Evolutionary conservation across 2,888 invertebrate genomes (phyloP), one percentile per base, ranked within the genome.

Genomic region (Pimpla rufipes): DNA sequence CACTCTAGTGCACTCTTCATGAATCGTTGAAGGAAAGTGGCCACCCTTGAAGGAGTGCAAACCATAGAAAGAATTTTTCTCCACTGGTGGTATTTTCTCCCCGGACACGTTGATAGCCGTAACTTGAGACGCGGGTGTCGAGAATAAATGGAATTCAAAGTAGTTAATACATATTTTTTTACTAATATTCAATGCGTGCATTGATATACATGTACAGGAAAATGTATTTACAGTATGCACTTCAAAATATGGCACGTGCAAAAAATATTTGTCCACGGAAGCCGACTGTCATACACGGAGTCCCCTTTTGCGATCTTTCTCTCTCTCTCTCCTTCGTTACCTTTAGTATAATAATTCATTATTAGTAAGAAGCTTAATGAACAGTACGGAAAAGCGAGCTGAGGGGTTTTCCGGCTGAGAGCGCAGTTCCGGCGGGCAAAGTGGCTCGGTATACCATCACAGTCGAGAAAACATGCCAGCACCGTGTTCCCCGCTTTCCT

Each of bases 361-460:
- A 83, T 83, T 73, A 83, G 66, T 68, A 80, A 73, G 71, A 83
- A 80, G 76, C 71, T 79, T 80, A 83, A 83, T 80, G 80, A 83
- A 83, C 59, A 68, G 73, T 62, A 35, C 21, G 71, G 80, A 52
- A 83, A 80, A 76, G 80, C 42, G 45, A 80, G 45, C 21, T 42
- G 23, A 45, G 29, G 76, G 68, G 71, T 71, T 77, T 83, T 80
- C 80, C 83, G 76, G 76, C 47, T 73, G 76, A 57, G 80, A 80
- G 52, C 80, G 52, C 62, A 77, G 59, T 73, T 83, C 80, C 80
- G 80, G 76, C 40, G n/a, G 50, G 10, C 71, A 73, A 73, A 80
- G 83, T 80, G 66, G 73, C 59, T 59, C 42, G 50, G 52, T 70
- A 40, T 40, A 52, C 59, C 80, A 47, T 76, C 82, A 45, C 45